These are phyloP conservation scores for Chitala chitala DNA, from an alignment of 2,113 vertebrate species.

Conservation along the genomic window DNA sequence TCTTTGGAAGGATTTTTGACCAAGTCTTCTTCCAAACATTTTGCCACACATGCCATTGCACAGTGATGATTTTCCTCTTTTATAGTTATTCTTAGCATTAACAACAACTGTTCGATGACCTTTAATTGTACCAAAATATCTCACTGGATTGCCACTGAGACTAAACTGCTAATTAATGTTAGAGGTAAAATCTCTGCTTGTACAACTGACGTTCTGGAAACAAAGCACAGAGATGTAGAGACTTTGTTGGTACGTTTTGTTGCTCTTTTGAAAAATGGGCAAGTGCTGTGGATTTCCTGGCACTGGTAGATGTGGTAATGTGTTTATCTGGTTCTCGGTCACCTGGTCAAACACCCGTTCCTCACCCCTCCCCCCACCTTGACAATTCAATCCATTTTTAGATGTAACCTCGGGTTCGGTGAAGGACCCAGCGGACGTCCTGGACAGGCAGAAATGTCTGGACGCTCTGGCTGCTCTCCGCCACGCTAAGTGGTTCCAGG, in stretches of 20 bases:
- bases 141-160: no score
- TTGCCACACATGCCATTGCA: conserved; percentile 92
- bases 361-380: conserved; percentile 86
- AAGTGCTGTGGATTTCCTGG: no score
- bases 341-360: conserved; percentile 99
- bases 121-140: no score
- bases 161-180: no score
- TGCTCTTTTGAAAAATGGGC: no score
- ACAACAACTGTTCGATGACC: neutral
- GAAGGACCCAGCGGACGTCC: conserved; percentile 99
- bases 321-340: conserved; percentile 75
- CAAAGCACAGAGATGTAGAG: no score
- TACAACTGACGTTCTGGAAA: no score
- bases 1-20: conserved; percentile 99
- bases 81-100: neutral
- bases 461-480: conserved; percentile 99
- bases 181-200: no score
- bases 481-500: conserved; percentile 99
- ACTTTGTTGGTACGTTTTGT: no score
- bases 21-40: conserved; percentile 90
- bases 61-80: neutral
- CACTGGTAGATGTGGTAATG: conserved; percentile 98
- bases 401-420: conserved; percentile 99
- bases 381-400: conserved; percentile 99
- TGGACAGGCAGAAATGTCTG: conserved; percentile 99